These are phyloP conservation scores for Dynastes maya DNA, from an alignment of 2,888 invertebrate genomes.

Conservation along the genomic window DNA sequence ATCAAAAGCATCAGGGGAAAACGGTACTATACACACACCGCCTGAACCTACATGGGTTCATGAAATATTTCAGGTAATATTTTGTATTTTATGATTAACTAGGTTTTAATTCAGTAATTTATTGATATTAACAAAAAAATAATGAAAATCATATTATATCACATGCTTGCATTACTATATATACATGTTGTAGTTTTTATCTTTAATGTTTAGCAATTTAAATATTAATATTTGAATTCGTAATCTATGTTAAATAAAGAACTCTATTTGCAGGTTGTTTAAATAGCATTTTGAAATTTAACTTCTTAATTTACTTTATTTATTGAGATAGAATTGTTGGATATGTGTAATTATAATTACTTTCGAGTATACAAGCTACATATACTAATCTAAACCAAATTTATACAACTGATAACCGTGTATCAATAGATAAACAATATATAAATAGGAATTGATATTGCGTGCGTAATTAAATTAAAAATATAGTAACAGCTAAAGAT, in stretches of 20 bases:
- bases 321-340: background rate
- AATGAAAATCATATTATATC: constrained; percentile 1
- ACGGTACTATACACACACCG: constrained; percentile 71
- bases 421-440: constrained; percentile 18
- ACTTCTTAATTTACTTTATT: background rate
- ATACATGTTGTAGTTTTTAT: background rate
- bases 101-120: background rate
- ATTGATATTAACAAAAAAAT: background rate
- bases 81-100: background rate
- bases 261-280: background rate
- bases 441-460: constrained; percentile 9
- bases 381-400: constrained; percentile 6
- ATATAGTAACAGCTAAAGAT: no score
- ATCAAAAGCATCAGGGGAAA: constrained; percentile 74
- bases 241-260: constrained; percentile 7
- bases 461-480: background rate
- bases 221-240: constrained; percentile 5
- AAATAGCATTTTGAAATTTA: background rate
- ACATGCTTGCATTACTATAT: background rate
- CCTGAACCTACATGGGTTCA: constrained; percentile 99
- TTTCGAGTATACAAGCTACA: background rate
- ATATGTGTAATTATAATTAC: background rate
- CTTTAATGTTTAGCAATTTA: constrained; percentile 10
- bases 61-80: constrained; percentile 93
- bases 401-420: background rate